Evolutionary conservation across 2,888 invertebrate species (phyloP), one percentile per base, ranked within the genome.

Genomic region (Ennomos fuscantarius): DNA sequence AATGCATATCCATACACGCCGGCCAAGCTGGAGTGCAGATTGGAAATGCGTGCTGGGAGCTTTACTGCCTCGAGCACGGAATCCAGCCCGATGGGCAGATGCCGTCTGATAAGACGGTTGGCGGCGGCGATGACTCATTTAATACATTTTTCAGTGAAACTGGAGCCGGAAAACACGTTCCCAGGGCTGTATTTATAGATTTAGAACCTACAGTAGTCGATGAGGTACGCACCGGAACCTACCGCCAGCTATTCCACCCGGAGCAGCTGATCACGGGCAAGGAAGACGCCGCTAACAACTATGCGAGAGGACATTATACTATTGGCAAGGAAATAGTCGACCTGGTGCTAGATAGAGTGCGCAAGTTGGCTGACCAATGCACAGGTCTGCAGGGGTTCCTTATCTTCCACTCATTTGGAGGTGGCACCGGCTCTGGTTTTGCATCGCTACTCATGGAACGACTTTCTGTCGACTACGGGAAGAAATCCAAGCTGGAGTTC

Each of bases 211-310:
- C 98, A 53, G 99, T 99, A 55, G 97, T 99, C 45, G 97, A 98
- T 84, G 97, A 97, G 86, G 97, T 98, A 36, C 95, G 97, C 72
- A 97, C 97, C 45, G 98, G 98, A 65, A 97, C 97, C n/a, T 99
- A 99, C 92, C 94, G 98, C 42, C 98, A 98, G 82, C 94, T 99
- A 68, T 99, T 99, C 93, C 99, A 99, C 81, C 99, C 98, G 0
- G 98, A 99, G 84, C 98, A 99, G 85, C 93, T 98, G 68, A 98
- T 98, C 79, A 98, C 97, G 9, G 98, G 98, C 56, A 99, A 99
- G 85, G 98, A 98, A 87, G 98, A 98, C 80, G 98, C 99, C 9
- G 99, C 99, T 59, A 99, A 99, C 87, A 99, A 99, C 89, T 99
- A 99, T 78, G 99, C 99, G 34, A 95, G 99, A 75, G 99, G 99